Evolutionary conservation across 2,797 vertebrate species (phyloP), one percentile per base, ranked within the genome.

Genomic region (Zalophus californianus): DNA sequence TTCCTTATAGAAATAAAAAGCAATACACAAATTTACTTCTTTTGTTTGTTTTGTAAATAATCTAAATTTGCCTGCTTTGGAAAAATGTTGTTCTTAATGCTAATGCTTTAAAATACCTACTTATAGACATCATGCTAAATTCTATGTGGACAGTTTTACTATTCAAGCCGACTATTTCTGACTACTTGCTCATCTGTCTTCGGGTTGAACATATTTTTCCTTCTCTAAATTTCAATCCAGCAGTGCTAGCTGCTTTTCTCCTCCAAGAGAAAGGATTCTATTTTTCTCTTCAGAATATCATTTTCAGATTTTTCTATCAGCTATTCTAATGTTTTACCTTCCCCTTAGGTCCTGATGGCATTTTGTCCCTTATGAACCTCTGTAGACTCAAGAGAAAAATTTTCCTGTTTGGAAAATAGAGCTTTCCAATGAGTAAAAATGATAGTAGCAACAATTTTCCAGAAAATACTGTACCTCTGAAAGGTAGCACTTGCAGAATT

Each of bases 241-340:
- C 32, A 41, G n/a, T 20, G 9, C 38, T 60, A 54, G 15, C 35
- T 92, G 41, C 29, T 79, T 92, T 92, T 75, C 38, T 83, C 27
- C 54, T 85, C 16, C 13, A 92, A 79, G 95, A 56, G 16, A 48
- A 91, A 64, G 4, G 9, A 32, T 79, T 78, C 32, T 72, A 12
- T 92, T 93, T 93, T 87, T 75, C 54, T 90, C 35, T 83, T 79
- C 29, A 66, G 27, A 91, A 86, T 78, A 88, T 58, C 48, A 52
- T 70, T 52, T 90, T 82, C 20, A 85, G 48, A 25, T 52, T 80
- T 21, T 89, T 54, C 16, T 21, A 66, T 23, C 4, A 64, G 44
- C 35, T 93, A 23, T 44, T 35, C 11, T 56, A 35, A 86, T 58
- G 93, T 91, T 82, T 94, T 20, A 90, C 18, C 7, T 80, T 79